Base-by-base conservation (phyloP, 2,113 vertebrate genomes). In the Columba livia region DNA sequence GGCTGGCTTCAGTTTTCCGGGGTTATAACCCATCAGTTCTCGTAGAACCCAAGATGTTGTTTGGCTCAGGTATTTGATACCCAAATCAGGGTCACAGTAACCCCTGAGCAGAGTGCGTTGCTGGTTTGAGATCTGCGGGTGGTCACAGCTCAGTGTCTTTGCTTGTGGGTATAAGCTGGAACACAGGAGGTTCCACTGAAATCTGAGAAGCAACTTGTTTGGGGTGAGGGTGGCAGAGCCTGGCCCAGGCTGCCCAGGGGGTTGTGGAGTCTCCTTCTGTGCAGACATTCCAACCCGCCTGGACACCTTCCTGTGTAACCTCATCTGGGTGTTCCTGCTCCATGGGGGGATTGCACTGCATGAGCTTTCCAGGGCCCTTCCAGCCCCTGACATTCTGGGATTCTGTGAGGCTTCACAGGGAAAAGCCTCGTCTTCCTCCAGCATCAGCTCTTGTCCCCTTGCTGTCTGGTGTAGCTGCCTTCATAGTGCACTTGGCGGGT, bases 91-190 rank as follows among this genome's bases (percentile, higher is more conserved):
- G 38, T 10, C 17, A 4, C 26, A 16, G 36, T 48, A 12, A 23
- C 56, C 25, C 1, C 0, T 3, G 21, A 50, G 64, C 2, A 0
- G 31, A 34, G 15, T 2, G 0, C 21, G 31, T 50, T 0, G 0
- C 29, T 6, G 17, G 9, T 34, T 24, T 40, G 42, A 19, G 72
- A 17, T 38, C 9, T 16, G 44, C 10, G 12, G 9, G n/a, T 32
- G 78, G 67, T 17, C 2, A 0, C 38, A 10, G 53, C 54, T 60
- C 20, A 6, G 31, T 1, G 4, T 23, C 32, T 25, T 31, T 24
- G 9, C 23, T 32, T 28, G 42, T 44, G 42, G 42, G 42, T 44
- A 44, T 4, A 44, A 44, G 7, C 42, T 44, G 16, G 42, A 44
- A 44, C 42, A 44, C 42, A 17, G 42, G 42, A 44, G 42, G 42